Evolutionary conservation across 2,888 invertebrate species (phyloP).

Genomic region (Polymixis flavicincta): DNA sequence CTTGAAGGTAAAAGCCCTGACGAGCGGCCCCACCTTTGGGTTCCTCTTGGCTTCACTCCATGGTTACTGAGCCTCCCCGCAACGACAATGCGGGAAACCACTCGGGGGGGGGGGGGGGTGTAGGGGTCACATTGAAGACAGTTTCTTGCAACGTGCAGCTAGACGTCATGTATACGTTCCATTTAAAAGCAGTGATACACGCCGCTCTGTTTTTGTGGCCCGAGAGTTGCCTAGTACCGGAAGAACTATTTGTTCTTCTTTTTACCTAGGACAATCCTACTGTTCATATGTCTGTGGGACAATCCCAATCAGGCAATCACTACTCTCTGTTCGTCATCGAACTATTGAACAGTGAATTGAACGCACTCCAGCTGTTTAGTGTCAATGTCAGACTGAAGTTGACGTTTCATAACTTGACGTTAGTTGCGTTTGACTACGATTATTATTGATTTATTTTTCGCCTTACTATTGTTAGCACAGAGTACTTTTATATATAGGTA

Average conservation of each 20-base stretch:
- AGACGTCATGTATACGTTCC: background rate
- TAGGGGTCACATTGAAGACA: background rate
- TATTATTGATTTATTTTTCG: conserved; percentile 42
- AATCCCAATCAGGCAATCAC: background rate
- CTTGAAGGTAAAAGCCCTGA: too few species aligned
- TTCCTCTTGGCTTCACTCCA: too few species aligned
- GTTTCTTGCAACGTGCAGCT: background rate
- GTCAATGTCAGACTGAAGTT: conserved; percentile 27
- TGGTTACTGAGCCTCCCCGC: too few species aligned
- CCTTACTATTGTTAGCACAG: too few species aligned
- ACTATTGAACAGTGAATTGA: conserved; percentile 1
- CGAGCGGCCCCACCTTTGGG: too few species aligned
- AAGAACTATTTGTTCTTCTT: background rate
- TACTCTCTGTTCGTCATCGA: background rate
- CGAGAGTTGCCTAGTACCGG: too few species aligned
- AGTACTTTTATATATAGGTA: too few species aligned
- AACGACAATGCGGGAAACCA: too few species aligned
- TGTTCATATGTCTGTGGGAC: too few species aligned
- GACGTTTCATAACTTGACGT: conserved; percentile 17
- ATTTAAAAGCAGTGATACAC: background rate
- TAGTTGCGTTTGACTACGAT: too few species aligned
- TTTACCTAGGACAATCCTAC: background rate
- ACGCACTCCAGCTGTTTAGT: conserved; percentile 3
- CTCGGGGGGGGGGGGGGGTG: too few species aligned
- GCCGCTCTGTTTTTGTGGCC: background rate